A percentile compares a stretch with the other conserved stretches of the same genome.
Evolutionary conservation across 2,888 invertebrate genomes (phyloP).

Genomic region (Gnatocerus cornutus): DNA sequence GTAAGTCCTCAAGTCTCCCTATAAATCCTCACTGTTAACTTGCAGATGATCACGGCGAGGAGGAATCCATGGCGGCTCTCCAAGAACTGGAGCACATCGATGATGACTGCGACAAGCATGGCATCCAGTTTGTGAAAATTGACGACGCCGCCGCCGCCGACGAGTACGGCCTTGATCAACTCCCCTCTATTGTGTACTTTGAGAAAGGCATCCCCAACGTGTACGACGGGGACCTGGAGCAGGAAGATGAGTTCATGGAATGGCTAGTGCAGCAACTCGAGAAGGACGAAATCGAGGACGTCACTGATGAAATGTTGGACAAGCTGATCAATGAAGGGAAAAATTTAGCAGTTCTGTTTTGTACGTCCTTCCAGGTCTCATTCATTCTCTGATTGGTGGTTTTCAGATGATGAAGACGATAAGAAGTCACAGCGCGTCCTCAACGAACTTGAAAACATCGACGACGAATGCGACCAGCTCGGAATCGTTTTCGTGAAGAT

Average conservation of each 20-base stretch:
- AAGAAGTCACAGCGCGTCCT: slow-evolving; percentile 89
- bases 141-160: slow-evolving; percentile 89
- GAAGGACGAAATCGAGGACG: slow-evolving; percentile 95
- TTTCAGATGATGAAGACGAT: slow-evolving; percentile 89
- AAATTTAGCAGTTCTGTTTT: slow-evolving; percentile 91
- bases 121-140: slow-evolving; percentile 95
- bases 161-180: slow-evolving; percentile 88
- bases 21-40: background rate
- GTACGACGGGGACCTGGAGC: slow-evolving; percentile 91
- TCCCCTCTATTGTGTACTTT: slow-evolving; percentile 92
- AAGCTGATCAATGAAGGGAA: slow-evolving; percentile 91
- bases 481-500: slow-evolving; percentile 95
- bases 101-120: slow-evolving; percentile 93
- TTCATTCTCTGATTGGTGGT: slow-evolving; percentile 38
- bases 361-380: slow-evolving; percentile 72
- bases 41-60: slow-evolving; percentile 92
- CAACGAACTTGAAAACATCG: slow-evolving; percentile 93
- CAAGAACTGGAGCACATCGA: slow-evolving; percentile 93
- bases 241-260: slow-evolving; percentile 90
- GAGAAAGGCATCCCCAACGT: slow-evolving; percentile 95
- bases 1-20: slow-evolving; percentile 75
- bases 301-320: slow-evolving; percentile 95
- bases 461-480: slow-evolving; percentile 92
- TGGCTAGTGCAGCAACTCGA: slow-evolving; percentile 92
- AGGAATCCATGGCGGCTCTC: slow-evolving; percentile 89